Percentiles rank a stretch among this genome's conserved stretches.
These are phyloP conservation scores for Emberiza fucata DNA, from an alignment of 2,113 vertebrate genomes.

Conservation along the genomic window DNA sequence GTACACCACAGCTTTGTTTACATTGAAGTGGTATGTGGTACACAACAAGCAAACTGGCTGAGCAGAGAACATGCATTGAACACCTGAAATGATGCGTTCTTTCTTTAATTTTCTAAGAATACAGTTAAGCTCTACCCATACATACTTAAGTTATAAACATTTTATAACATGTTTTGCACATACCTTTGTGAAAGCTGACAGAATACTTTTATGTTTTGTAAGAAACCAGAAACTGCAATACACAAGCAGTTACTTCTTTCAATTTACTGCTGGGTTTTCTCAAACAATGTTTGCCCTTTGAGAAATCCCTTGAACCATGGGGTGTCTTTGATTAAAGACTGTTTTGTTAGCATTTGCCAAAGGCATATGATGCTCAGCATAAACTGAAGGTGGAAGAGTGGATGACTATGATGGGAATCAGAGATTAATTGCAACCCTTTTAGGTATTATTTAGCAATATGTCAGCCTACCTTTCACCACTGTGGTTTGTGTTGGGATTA, in stretches of 20 bases:
- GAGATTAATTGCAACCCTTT: not conserved
- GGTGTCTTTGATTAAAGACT: not conserved
- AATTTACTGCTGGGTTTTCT: not conserved
- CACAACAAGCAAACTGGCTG: not conserved
- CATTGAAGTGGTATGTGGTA: not conserved
- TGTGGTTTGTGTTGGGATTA: not conserved
- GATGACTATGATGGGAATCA: not conserved
- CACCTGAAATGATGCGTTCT: not conserved
- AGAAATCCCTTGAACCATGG: not conserved
- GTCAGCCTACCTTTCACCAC: not conserved
- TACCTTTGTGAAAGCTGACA: not conserved
- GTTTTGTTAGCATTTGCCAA: not conserved
- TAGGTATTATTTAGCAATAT: not conserved
- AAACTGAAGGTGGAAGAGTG: not conserved
- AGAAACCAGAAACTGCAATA: not conserved
- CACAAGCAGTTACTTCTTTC: not conserved
- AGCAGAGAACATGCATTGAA: not conserved
- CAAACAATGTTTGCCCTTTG: not conserved
- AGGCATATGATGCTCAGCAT: not conserved
- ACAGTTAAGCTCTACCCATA: not conserved
- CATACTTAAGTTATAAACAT: not conserved
- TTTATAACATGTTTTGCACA: not conserved
- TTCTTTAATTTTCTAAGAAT: not conserved
- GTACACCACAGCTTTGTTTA: not conserved
- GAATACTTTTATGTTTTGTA: not conserved